A percentile compares a stretch with the other conserved stretches of the same genome.
These are phyloP conservation scores for Rallus limicola DNA, from an alignment of 2,113 vertebrate genomes.

Conservation along the genomic window DNA sequence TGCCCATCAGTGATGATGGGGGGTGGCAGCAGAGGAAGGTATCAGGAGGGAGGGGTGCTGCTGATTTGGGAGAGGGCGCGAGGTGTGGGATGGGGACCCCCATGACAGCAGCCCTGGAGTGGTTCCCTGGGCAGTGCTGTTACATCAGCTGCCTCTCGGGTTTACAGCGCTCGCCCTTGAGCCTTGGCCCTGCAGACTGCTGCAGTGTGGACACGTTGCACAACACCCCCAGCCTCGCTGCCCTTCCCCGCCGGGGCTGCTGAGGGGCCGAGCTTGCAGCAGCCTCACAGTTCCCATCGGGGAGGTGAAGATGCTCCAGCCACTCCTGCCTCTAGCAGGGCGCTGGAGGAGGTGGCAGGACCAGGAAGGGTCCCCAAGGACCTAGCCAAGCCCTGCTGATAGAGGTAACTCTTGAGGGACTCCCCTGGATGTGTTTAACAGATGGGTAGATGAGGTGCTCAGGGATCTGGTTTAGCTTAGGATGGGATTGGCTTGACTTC, in stretches of 20 bases:
- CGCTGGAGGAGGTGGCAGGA: neutral
- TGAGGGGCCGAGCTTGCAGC: neutral
- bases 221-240: neutral
- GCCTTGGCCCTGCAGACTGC: constrained; percentile 12
- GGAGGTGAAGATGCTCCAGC: neutral
- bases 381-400: neutral
- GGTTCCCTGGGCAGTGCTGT: neutral
- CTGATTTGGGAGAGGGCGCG: neutral
- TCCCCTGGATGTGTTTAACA: no score
- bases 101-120: neutral
- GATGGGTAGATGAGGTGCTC: no score
- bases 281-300: neutral
- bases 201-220: neutral
- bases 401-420: neutral
- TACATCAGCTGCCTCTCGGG: neutral
- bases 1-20: fast-evolving
- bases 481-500: no score
- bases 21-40: neutral
- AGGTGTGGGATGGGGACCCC: neutral
- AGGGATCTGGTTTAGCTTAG: no score
- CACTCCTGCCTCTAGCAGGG: neutral
- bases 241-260: neutral
- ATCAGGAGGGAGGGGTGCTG: neutral
- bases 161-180: constrained; percentile 49
- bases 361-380: neutral